Evolutionary conservation across 2,888 invertebrate species (phyloP).

Genomic region (Tetranychus truncatus): DNA sequence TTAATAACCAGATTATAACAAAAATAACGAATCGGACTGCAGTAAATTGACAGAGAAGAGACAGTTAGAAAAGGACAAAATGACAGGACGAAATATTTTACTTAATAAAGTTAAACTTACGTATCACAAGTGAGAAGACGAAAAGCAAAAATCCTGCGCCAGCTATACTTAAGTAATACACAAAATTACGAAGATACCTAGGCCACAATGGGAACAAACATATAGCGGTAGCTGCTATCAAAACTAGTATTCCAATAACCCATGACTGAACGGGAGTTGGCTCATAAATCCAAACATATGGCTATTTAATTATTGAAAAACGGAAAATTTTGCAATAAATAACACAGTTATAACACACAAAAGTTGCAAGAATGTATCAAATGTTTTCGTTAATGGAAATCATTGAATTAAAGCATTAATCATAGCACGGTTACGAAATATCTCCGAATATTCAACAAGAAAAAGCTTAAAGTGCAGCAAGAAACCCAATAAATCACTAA

Average conservation of each 20-base stretch:
- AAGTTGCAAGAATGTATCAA: neutral
- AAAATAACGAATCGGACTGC: constrained; percentile 69
- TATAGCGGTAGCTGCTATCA: constrained; percentile 78
- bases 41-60: constrained; percentile 22
- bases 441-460: too few relatives aligned
- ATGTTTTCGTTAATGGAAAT: neutral
- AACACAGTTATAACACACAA: too few relatives aligned
- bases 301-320: constrained; percentile 20
- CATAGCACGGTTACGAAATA: neutral
- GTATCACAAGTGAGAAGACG: constrained; percentile 67
- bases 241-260: constrained; percentile 58
- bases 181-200: constrained; percentile 49
- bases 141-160: constrained; percentile 86
- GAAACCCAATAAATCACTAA: too few relatives aligned
- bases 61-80: neutral
- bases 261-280: constrained; percentile 60
- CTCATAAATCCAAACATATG: constrained; percentile 95
- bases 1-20: constrained; percentile 67
- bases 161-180: constrained; percentile 86
- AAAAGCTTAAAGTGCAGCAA: too few relatives aligned
- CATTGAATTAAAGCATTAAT: neutral
- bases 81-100: neutral
- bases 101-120: constrained; percentile 32
- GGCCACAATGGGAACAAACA: constrained; percentile 99
- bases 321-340: neutral